These are phyloP conservation scores for Glaucidium brasilianum DNA, from an alignment of 2,113 vertebrate species.

Conservation along the genomic window DNA sequence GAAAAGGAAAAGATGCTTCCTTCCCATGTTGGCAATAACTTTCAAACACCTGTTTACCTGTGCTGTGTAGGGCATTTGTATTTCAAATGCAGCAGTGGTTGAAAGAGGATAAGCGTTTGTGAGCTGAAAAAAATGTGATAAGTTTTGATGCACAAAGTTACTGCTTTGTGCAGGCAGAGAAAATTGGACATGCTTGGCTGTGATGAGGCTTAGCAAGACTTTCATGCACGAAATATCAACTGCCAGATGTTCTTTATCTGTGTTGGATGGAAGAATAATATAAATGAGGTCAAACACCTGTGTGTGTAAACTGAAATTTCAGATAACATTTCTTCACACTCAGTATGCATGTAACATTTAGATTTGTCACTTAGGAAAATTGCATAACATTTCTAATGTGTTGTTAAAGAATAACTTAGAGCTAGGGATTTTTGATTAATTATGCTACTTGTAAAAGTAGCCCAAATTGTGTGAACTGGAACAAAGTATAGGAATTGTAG, in stretches of 20 bases:
- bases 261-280: neutral
- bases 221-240: neutral
- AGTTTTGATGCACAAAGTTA: neutral
- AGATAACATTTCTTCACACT: neutral
- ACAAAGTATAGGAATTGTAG: neutral
- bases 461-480: neutral
- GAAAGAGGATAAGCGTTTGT: neutral
- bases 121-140: neutral
- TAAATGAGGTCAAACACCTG: neutral
- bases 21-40: neutral
- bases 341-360: neutral
- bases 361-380: neutral
- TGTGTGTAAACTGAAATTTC: neutral
- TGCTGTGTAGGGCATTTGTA: neutral
- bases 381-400: neutral
- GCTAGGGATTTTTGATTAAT: neutral
- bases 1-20: neutral
- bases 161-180: neutral
- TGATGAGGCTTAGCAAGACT: neutral
- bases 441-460: neutral
- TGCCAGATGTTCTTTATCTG: slow-evolving; percentile 24
- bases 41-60: neutral
- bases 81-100: neutral
- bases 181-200: neutral
- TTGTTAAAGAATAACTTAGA: neutral